Base-by-base conservation (phyloP, 2,888 invertebrate genomes). In the Volucella inanis region DNA sequence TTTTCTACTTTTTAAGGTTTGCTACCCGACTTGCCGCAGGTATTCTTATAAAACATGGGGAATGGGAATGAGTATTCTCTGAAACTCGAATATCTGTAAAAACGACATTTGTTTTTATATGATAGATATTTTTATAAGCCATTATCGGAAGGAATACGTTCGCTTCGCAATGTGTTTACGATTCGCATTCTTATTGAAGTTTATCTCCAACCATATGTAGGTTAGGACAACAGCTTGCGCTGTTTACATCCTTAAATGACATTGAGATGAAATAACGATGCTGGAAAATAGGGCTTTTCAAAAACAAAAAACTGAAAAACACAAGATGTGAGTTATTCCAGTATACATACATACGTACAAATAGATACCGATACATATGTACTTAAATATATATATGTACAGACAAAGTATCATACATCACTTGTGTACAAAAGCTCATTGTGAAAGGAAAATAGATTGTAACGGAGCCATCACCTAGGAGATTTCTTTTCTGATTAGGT, bases 71-170 rank as follows among this genome's bases (percentile, higher is more conserved):
- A 39, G 18, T 31, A 67, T 64, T 39, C 47, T 47, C n/a, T 41
- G 22, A 31, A n/a, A 15, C 22, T 43, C 49, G 38, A 8, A 31
- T 18, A 45, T 2, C 59, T 71, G 57, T 50, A 71, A 80, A 80
- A 75, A 76, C 67, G 80, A 55, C 84, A 80, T 85, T 85, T 72
- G 75, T 76, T 85, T 80, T 80, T 85, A 80, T 80, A n/a, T n/a
- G n/a, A n/a, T n/a, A 85, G 84, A 80, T 85, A 72, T 80, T 85
- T 85, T 85, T 85, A 80, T 85, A 85, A 85, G 84, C 84, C 84
- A 85, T 85, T 85, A 85, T 85, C 80, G 84, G 80, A 76, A 75
- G 84, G 80, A 80, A 75, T 79, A 76, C 76, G 76, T 80, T 85
- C 70, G 76, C 84, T 80, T 85, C 71, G 79, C 84, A 75, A 71